These are phyloP conservation scores for Uloborus diversus DNA, from an alignment of 1,140 invertebrate species.

Conservation along the genomic window DNA sequence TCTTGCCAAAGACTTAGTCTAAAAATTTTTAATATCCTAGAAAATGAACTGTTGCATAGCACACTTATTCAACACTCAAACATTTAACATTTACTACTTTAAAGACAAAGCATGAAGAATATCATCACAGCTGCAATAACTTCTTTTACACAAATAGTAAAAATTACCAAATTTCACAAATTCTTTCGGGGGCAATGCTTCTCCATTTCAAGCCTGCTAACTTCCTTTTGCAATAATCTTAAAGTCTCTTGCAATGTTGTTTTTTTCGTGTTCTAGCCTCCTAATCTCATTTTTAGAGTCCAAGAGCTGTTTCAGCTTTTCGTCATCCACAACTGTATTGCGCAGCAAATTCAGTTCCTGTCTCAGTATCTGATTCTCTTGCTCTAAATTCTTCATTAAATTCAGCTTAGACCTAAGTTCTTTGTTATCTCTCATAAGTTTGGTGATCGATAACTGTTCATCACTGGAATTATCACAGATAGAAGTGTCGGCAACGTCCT, in stretches of 20 bases:
- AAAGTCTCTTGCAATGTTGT: conserved; percentile 44
- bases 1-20: too few relatives aligned
- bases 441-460: conserved; percentile 30
- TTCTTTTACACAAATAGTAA: too few relatives aligned
- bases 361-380: conserved; percentile 50
- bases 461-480: conserved; percentile 47
- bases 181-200: too few relatives aligned
- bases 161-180: too few relatives aligned
- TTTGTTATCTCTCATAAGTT: conserved; percentile 41
- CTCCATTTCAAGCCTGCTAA: conserved; percentile 37
- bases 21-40: too few relatives aligned
- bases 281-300: conserved; percentile 33
- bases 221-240: conserved; percentile 37
- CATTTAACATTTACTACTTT: too few relatives aligned
- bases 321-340: conserved; percentile 17
- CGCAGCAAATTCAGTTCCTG: conserved; percentile 33
- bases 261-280: conserved; percentile 49
- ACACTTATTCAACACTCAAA: too few relatives aligned
- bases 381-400: conserved; percentile 39
- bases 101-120: too few relatives aligned
- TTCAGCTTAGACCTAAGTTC: conserved; percentile 33
- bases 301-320: conserved; percentile 20
- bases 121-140: too few relatives aligned
- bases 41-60: too few relatives aligned
- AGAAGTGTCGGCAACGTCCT: neutral